phyloP scores from a whole-genome alignment of 2,113 vertebrate species.

The Gobiocypris rarus region DNA sequence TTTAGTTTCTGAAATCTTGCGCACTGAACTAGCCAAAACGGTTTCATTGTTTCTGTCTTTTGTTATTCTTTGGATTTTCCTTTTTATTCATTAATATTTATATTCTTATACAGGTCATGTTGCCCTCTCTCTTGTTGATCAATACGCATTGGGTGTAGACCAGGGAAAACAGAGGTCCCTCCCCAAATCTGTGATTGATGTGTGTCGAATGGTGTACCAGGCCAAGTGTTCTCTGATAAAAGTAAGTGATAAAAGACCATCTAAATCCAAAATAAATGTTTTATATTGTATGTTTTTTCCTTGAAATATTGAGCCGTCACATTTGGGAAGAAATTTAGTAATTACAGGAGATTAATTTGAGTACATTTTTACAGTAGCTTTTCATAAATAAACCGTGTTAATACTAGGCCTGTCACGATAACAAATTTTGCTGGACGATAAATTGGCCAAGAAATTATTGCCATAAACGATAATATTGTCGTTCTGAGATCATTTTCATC shows the following conservation, averaged over 20 bases:
- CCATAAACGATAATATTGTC: no score
- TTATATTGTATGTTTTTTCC: no score
- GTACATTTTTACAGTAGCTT: not conserved
- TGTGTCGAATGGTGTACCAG: constrained; percentile 97
- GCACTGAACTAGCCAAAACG: not conserved
- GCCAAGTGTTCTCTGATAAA: constrained; percentile 98
- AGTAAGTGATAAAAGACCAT: constrained; percentile 70
- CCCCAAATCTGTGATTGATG: constrained; percentile 95
- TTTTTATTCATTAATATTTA: constrained; percentile 1
- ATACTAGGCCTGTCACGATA: no score
- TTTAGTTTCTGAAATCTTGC: not conserved
- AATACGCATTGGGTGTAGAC: constrained; percentile 88
- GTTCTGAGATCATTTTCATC: no score
- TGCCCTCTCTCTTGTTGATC: constrained; percentile 91
- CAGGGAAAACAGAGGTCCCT: constrained; percentile 91
- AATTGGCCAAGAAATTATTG: no score
- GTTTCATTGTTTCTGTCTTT: not conserved
- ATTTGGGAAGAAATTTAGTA: not conserved
- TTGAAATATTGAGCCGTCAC: not conserved
- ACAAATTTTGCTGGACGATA: no score
- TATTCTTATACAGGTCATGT: constrained; percentile 82
- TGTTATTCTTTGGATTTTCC: not conserved
- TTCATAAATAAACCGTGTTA: no score
- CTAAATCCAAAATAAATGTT: no score
- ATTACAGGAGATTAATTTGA: not conserved